Conservation (phyloP, 2,113 vertebrate species). For the Xenopus laevis region DNA sequence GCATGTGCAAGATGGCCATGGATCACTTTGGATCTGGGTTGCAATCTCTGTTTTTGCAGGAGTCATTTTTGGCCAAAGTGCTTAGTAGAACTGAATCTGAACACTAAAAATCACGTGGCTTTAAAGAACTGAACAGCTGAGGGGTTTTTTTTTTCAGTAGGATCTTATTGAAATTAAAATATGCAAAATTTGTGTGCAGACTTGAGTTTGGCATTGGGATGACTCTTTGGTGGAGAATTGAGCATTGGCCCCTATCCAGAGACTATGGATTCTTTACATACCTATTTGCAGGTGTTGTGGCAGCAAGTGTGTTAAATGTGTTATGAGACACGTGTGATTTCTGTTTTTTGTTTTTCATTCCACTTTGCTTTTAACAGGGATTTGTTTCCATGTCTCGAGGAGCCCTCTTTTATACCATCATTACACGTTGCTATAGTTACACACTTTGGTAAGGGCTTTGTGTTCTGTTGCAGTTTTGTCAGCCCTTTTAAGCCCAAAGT, state of each 20-base stretch:
- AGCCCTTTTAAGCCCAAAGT: conserved; percentile 57
- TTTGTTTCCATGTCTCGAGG: conserved; percentile 51
- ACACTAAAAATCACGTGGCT: too few species aligned
- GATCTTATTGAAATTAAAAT: too few species aligned
- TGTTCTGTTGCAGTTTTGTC: conserved; percentile 47
- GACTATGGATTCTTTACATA: not conserved
- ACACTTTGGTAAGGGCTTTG: conserved; percentile 30
- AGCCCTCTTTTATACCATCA: conserved; percentile 50
- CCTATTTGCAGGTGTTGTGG: not conserved
- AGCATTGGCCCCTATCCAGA: not conserved
- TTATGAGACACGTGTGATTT: not conserved
- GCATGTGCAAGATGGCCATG: too few species aligned
- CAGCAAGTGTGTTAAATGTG: not conserved
- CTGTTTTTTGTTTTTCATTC: conserved; percentile 8
- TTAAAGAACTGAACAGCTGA: too few species aligned
- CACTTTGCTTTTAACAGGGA: not conserved
- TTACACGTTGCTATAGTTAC: conserved; percentile 56
- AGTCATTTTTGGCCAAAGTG: too few species aligned
- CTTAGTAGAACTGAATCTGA: too few species aligned
- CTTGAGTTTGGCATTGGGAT: too few species aligned
- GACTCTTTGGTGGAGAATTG: too few species aligned
- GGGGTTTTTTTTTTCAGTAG: too few species aligned
- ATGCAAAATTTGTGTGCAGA: too few species aligned
- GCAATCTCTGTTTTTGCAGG: too few species aligned
- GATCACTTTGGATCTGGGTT: too few species aligned